Base-by-base conservation (phyloP, 2,888 invertebrate genomes). In the Ethmia dodecea region DNA sequence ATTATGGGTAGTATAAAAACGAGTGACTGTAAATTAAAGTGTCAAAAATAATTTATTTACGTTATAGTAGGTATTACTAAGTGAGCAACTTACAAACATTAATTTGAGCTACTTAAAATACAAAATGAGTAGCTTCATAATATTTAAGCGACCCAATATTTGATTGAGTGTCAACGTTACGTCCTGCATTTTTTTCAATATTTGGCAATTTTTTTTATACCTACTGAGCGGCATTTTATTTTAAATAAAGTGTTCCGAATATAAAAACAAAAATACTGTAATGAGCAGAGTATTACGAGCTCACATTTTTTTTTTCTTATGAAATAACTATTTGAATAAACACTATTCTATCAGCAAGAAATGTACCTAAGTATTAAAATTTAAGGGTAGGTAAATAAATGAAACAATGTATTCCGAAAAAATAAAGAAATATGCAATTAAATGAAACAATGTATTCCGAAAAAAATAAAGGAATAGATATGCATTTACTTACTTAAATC, bases 41-140 rank as follows among this genome's bases (percentile, higher is more conserved):
- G 29, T 35, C 29, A 35, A 30, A 29, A 39, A 32, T 35, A 39
- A 35, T 32, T 24, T 35, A 35, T 38, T 38, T 38, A 18, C 25
- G 30, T 35, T 33, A 33, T 33, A 35, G 33, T n/a, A n/a, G n/a
- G n/a, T 14, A 35, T 39, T 35, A 39, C 31, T 32, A 31, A 39
- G 35, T 39, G 35, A 35, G 35, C 35, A 35, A 39, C 38, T 35
- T n/a, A n/a, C n/a, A n/a, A n/a, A n/a, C n/a, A n/a, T n/a, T n/a
- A n/a, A n/a, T n/a, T n/a, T n/a, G n/a, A n/a, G n/a, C n/a, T n/a
- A n/a, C n/a, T n/a, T n/a, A n/a, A n/a, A n/a, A n/a, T n/a, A n/a
- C n/a, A n/a, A n/a, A n/a, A n/a, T n/a, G n/a, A n/a, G n/a, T n/a
- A n/a, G n/a, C n/a, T n/a, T n/a, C n/a, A n/a, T n/a, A n/a, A n/a